These are phyloP conservation scores for Edolisoma coerulescens DNA, from an alignment of 2,113 vertebrate genomes.

Conservation along the genomic window DNA sequence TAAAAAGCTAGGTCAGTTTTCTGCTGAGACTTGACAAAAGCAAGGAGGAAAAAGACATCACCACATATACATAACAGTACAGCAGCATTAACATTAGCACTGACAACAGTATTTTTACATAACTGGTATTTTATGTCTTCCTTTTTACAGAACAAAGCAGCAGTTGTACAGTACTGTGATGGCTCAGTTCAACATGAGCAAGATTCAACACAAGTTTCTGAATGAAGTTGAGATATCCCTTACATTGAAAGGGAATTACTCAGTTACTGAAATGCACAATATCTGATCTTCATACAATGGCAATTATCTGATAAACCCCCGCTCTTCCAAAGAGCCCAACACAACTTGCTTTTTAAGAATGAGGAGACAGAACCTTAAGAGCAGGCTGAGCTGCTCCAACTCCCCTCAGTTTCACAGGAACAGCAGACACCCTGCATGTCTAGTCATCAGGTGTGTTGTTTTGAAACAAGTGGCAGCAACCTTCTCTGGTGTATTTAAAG, in stretches of 20 bases:
- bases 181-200: background rate
- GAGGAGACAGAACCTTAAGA: background rate
- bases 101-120: background rate
- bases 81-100: background rate
- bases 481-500: background rate
- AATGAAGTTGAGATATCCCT: background rate
- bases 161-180: rapidly evolving
- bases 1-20: background rate
- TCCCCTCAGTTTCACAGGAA: background rate
- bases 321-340: background rate
- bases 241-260: background rate
- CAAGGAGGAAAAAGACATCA: background rate
- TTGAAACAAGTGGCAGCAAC: background rate
- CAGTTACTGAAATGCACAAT: background rate
- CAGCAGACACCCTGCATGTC: background rate
- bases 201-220: background rate
- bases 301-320: background rate
- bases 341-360: background rate
- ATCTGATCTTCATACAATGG: background rate
- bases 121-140: background rate
- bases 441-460: background rate
- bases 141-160: background rate
- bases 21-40: background rate
- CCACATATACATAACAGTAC: background rate
- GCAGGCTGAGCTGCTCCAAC: background rate